Base-by-base conservation (phyloP, 2,113 vertebrate genomes). In the Collichthys lucidus region DNA sequence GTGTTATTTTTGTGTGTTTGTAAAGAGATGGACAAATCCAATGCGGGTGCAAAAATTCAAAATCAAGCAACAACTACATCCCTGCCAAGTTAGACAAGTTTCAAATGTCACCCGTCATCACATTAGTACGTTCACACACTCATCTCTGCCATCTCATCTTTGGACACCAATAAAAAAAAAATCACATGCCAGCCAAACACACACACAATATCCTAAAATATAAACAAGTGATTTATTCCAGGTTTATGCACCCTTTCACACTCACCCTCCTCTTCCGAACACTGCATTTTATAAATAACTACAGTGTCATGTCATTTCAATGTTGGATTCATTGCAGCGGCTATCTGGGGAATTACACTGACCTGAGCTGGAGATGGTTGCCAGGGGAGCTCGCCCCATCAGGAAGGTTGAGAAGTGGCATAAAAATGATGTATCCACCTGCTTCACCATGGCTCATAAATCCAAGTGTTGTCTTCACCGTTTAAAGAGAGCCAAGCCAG, bases 311-410 rank as follows among this genome's bases (percentile, higher is more conserved):
- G 66, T 74, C 42, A 74, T 68, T 74, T 66, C 71, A 72, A 65
- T 74, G 55, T 60, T 53, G 17, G 31, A 63, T 59, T 59, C 57
- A 49, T 31, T 53, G 67, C 47, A 63, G 26, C 44, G 60, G 17
- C 29, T 52, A 81, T 47, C 11, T 17, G 11, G 72, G 69, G 86
- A 87, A 80, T 86, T 76, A 47, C 59, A 80, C 15, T 53, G 74
- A 85, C 42, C 74, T 22, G 64, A 60, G 66, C 67, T 22, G 50
- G 55, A 42, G 66, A 68, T 55, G 55, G 73, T 29, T 82, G 61
- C 77, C 64, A 73, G 44, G 22, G 59, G 64, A 82, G 46, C 47
- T 52, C 35, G 4, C n/a, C 47, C 68, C 20, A 80, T 74, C 31
- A 65, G 35, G 55, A 64, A 79, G 59, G 47, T 72, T 74, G 40